These are phyloP conservation scores for Mormyrus hasselquistii DNA, from an alignment of 2,797 vertebrate species.

Conservation along the genomic window DNA sequence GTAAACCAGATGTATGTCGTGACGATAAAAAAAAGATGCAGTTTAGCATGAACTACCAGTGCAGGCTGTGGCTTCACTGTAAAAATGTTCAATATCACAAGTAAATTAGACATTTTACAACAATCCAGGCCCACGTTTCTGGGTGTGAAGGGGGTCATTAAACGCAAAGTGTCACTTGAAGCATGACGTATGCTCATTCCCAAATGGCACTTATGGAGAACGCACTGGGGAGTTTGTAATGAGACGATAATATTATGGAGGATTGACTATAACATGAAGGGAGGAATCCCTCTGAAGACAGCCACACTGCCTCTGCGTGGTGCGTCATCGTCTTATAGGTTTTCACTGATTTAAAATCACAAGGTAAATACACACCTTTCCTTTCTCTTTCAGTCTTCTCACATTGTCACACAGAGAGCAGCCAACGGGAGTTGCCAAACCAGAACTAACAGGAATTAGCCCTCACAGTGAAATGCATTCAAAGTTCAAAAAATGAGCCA, in stretches of 20 bases:
- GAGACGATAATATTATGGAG: not conserved
- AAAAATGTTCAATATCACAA: not conserved
- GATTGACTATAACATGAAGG: not conserved
- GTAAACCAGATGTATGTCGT: not conserved
- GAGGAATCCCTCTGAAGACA: not conserved
- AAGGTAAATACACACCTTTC: not conserved
- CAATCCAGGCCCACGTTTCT: not conserved
- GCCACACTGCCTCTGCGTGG: not conserved
- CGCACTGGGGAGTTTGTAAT: not conserved
- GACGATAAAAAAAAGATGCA: not conserved
- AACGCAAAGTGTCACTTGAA: not conserved
- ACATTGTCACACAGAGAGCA: not conserved
- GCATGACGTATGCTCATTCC: not conserved
- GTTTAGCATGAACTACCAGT: not conserved
- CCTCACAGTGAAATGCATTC: not conserved
- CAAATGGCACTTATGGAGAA: not conserved
- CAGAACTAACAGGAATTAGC: conserved; percentile 7
- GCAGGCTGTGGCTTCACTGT: not conserved
- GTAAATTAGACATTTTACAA: conserved; percentile 2
- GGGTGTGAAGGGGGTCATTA: not conserved
- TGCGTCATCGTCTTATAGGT: not conserved
- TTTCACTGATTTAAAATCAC: not conserved
- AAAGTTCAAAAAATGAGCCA: not conserved
- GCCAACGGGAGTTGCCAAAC: not conserved
- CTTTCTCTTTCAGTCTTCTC: not conserved